Evolutionary conservation across 1,140 invertebrate genomes (phyloP).

Genomic region (Lepidotrigona ventralis): DNA sequence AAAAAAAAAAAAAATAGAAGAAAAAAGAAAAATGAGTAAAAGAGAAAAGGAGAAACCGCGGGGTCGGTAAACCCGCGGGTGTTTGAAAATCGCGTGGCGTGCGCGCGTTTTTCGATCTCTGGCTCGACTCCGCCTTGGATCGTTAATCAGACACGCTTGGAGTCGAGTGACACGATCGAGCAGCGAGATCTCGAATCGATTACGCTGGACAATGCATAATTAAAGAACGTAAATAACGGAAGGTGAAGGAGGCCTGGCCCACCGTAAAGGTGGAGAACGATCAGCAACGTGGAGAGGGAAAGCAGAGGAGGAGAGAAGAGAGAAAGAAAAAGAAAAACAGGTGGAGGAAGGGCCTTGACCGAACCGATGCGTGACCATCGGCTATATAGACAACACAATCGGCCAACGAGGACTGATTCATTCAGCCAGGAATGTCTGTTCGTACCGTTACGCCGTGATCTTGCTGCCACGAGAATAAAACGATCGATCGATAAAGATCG

Average conservation of each 20-base stretch:
- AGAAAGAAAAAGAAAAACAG: neutral
- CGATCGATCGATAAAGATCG: conserved; percentile 11
- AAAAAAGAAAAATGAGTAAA: neutral
- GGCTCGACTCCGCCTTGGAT: neutral
- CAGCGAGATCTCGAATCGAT: neutral
- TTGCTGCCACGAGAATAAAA: conserved; percentile 18
- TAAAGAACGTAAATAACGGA: conserved; percentile 46
- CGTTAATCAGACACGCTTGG: neutral
- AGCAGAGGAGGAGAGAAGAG: conserved; percentile 15
- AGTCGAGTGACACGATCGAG: neutral
- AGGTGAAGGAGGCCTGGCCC: conserved; percentile 31
- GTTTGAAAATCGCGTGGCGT: neutral
- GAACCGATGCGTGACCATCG: conserved; percentile 68
- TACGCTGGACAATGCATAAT: conserved; percentile 27
- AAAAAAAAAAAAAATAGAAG: neutral
- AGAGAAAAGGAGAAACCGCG: no score
- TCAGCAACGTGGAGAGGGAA: neutral
- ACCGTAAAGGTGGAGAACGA: neutral
- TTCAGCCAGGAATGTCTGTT: conserved; percentile 63
- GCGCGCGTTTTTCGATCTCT: neutral
- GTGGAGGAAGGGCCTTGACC: conserved; percentile 63
- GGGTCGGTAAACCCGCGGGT: neutral
- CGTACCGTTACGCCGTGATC: conserved; percentile 58
- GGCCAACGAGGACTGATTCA: conserved; percentile 64
- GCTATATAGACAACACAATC: conserved; percentile 62